Percentiles rank a stretch among this genome's conserved stretches.
These are phyloP conservation scores for Sitobion miscanthi DNA, from an alignment of 1,140 invertebrate genomes.

Conservation along the genomic window DNA sequence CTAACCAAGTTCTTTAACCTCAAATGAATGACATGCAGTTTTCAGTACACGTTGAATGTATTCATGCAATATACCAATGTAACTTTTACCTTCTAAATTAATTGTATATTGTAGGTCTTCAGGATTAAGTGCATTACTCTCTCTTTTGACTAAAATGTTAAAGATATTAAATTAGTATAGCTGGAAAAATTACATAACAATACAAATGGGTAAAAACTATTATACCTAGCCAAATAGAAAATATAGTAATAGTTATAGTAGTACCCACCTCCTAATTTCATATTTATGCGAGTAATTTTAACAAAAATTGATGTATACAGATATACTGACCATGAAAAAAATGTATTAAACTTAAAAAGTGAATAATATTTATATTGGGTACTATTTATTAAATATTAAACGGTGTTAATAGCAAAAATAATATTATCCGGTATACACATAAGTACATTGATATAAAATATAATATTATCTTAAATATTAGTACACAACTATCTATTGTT, in stretches of 20 bases:
- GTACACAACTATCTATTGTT: too few species aligned
- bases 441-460: too few species aligned
- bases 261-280: conserved; percentile 60
- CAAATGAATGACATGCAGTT: conserved; percentile 85
- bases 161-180: conserved; percentile 68
- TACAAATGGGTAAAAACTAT: neutral
- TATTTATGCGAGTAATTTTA: too few species aligned
- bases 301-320: too few species aligned
- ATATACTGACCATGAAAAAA: too few species aligned
- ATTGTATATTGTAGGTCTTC: conserved; percentile 83
- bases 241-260: conserved; percentile 73
- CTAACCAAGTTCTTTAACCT: conserved; percentile 85
- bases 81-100: conserved; percentile 90
- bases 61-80: conserved; percentile 95
- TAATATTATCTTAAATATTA: too few species aligned
- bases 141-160: conserved; percentile 64
- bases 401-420: too few species aligned
- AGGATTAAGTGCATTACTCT: conserved; percentile 63
- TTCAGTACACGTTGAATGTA: conserved; percentile 93
- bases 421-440: too few species aligned
- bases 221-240: neutral
- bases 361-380: too few species aligned
- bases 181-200: neutral
- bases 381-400: too few species aligned
- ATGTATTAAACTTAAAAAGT: too few species aligned